Evolutionary conservation across 2,113 vertebrate species (phyloP).

Genomic region (Brachypteracias leptosomus): DNA sequence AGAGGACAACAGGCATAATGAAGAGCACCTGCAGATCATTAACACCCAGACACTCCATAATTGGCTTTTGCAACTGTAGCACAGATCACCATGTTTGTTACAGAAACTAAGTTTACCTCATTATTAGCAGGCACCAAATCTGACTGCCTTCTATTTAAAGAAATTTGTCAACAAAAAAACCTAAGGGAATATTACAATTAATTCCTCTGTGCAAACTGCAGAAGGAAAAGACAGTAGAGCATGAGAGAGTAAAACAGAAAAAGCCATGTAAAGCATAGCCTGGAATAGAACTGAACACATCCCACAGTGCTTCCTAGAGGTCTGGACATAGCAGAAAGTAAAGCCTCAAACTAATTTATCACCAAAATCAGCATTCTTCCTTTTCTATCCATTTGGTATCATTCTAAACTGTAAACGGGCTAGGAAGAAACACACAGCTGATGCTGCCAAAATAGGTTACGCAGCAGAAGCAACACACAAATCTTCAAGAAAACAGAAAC

Average conservation of each 20-base stretch:
- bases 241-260: background rate
- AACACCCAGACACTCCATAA: background rate
- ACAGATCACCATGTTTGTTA: background rate
- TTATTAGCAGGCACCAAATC: background rate
- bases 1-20: background rate
- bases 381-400: background rate
- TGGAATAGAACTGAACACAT: background rate
- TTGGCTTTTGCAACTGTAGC: background rate
- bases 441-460: background rate
- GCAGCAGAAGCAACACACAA: background rate
- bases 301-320: background rate
- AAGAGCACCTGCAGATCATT: background rate
- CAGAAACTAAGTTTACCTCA: background rate
- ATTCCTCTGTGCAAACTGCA: background rate
- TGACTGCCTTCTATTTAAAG: background rate
- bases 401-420: background rate
- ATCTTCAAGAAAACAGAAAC: background rate
- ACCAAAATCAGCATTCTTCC: fast-evolving
- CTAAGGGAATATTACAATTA: background rate
- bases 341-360: background rate
- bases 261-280: fast-evolving
- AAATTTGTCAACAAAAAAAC: background rate
- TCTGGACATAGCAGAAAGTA: background rate
- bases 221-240: background rate
- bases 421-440: background rate